phyloP scores from a whole-genome alignment of 2,113 vertebrate genomes.

The Sylvilagus bachmani region DNA sequence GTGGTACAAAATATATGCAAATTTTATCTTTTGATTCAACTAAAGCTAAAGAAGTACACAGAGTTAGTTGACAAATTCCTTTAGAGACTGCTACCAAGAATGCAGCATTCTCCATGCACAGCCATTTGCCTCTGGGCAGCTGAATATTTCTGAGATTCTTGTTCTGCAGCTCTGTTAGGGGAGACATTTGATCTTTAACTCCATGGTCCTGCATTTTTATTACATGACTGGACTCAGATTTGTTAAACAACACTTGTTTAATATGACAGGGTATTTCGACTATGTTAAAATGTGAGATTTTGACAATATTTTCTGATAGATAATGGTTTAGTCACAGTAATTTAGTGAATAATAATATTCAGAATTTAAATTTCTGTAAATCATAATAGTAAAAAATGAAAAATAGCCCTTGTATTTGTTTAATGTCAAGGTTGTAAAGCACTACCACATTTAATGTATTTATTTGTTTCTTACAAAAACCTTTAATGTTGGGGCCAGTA shows the following conservation, averaged over 20 bases:
- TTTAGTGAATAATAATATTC: slow-evolving; percentile 41
- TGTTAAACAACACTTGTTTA: background rate
- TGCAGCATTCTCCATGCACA: background rate
- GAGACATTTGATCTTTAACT: background rate
- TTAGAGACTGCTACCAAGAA: background rate
- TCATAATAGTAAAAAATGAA: background rate
- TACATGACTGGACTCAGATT: background rate
- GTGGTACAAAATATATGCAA: slow-evolving; percentile 60
- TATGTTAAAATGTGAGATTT: background rate
- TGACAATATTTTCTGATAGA: background rate
- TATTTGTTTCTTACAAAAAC: background rate
- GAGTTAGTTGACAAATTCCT: background rate
- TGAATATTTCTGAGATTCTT: background rate
- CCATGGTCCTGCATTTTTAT: background rate
- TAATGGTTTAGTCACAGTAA: background rate
- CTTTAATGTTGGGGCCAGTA: background rate
- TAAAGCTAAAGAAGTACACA: slow-evolving; percentile 70
- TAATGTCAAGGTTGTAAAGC: background rate
- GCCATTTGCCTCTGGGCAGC: background rate
- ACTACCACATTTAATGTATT: background rate
- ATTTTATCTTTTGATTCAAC: slow-evolving; percentile 70
- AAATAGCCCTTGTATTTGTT: background rate
- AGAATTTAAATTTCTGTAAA: slow-evolving; percentile 11
- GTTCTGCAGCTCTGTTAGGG: background rate
- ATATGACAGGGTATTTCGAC: background rate